Evolutionary conservation across 2,797 vertebrate species (phyloP).

Genomic region (Sphenodon punctatus): DNA sequence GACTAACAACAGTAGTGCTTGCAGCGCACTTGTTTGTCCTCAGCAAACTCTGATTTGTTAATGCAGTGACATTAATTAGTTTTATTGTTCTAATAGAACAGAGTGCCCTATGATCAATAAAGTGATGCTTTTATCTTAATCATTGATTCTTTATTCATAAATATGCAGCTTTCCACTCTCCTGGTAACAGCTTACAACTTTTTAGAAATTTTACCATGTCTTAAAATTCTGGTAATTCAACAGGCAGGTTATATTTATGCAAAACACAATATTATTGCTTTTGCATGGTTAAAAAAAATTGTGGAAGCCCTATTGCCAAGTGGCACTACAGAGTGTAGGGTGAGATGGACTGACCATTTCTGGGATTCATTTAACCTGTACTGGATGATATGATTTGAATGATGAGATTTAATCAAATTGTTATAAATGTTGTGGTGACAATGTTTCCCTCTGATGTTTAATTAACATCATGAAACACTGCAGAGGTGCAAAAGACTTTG

Average conservation of each 20-base stretch:
- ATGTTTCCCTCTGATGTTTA: too few species aligned
- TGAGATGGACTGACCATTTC: not conserved
- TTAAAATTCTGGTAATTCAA: not conserved
- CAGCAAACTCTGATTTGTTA: not conserved
- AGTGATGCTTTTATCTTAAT: constrained; percentile 8
- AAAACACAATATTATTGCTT: not conserved
- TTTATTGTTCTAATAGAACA: constrained; percentile 23
- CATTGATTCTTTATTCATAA: not conserved
- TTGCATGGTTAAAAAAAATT: not conserved
- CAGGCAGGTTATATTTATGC: not conserved
- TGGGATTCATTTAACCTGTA: not conserved
- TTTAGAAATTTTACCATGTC: not conserved
- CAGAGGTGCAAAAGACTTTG: too few species aligned
- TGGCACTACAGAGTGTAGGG: not conserved
- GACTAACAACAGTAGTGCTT: not conserved
- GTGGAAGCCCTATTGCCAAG: not conserved
- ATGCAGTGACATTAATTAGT: not conserved
- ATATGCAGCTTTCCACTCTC: not conserved
- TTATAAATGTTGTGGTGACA: too few species aligned
- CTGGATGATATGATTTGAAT: not conserved
- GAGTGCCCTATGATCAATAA: constrained; percentile 19
- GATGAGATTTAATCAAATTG: too few species aligned
- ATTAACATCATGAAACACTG: too few species aligned
- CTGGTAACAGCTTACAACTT: not conserved
- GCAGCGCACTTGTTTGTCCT: not conserved